Evolutionary conservation across 1,140 invertebrate species (phyloP), one percentile per base, ranked within the genome.

Genomic region (Pseudomyrmex dendroicus): DNA sequence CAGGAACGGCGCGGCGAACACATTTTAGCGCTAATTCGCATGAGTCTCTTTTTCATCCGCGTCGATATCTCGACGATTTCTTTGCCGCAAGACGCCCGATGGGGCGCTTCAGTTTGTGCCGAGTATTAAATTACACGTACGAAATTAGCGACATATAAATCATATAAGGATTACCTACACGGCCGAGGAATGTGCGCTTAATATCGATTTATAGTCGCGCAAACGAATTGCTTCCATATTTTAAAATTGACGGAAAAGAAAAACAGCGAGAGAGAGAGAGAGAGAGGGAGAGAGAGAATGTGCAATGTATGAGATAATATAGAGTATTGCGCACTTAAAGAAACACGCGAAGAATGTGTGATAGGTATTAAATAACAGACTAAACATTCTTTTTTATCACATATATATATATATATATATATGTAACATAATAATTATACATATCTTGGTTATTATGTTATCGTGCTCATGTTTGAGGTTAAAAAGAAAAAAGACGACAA

Each of bases 1-100:
- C 63, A 61, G 67, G 54, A 80, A 80, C 54, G 73, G 35, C 63
- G 52, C 56, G 25, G 15, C 50, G 46, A 72, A 52, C 50, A 52
- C 64, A 44, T 56, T 82, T 85, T 35, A 64, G 59, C 64, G 57
- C 70, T 76, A 85, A 85, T 86, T 85, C 83, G 70, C 72, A 56
- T 35, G 35, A 66, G 64, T 70, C 54, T 25, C 85, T 70, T 25
- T 72, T 59, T 82, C 74, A 54, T 35, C 20, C 74, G 84, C 62
- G 22, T 46, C 62, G 72, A 74, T 62, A 56, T 35, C 56, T 76
- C 59, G 48, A 50, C 57, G 73, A 76, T 76, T 74, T 74, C 57
- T 84, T 35, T 78, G 67, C 67, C 72, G 52, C 63, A 54, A 46
- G 84, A 56, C 50, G 13, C 63, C 13, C 63, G 13, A 64, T 25